Evolutionary conservation across 2,113 vertebrate species (phyloP).

Genomic region (Melospiza melodia): DNA sequence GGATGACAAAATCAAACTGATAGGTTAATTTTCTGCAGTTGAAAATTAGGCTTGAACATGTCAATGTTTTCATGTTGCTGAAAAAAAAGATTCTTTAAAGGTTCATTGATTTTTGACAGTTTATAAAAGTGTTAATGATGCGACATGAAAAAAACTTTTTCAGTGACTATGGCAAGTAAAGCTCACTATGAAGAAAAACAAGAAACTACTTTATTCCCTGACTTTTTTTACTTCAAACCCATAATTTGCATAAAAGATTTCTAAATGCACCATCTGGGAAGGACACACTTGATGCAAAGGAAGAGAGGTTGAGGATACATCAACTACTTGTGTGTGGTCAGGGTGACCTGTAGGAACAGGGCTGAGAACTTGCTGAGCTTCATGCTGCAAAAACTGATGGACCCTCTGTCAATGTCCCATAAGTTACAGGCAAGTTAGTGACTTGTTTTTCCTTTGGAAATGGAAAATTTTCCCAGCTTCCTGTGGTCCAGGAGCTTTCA

Average conservation of each 20-base stretch:
- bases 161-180: neutral
- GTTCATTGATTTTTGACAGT: neutral
- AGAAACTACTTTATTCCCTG: neutral
- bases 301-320: neutral
- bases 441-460: neutral
- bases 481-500: neutral
- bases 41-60: neutral
- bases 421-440: neutral
- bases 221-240: neutral
- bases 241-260: neutral
- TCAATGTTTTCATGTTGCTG: neutral
- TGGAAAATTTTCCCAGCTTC: neutral
- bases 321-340: neutral
- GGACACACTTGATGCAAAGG: neutral
- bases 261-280: neutral
- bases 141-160: neutral
- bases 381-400: neutral
- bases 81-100: neutral
- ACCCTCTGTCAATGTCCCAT: rapidly evolving
- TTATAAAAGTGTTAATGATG: neutral
- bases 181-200: neutral
- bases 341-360: neutral
- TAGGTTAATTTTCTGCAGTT: neutral
- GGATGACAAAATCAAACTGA: neutral
- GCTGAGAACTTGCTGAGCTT: neutral